Evolutionary conservation across 2,888 invertebrate species (phyloP), one percentile per base, ranked within the genome.

Genomic region (Neoscelio sp.): DNA sequence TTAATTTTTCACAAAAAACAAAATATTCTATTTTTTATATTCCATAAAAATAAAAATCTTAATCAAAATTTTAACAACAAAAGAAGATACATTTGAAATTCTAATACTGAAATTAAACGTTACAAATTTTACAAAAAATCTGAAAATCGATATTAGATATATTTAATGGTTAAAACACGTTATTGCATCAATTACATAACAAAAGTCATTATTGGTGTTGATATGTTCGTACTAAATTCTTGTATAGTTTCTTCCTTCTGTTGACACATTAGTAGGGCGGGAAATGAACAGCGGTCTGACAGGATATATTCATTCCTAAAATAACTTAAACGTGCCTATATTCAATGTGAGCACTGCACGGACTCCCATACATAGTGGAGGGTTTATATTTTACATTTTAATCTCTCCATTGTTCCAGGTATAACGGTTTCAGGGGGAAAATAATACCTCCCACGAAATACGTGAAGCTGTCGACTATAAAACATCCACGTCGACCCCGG

Each of bases 401-500:
- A 89, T 89, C 89, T 89, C 89, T 88, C 89, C 89, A 89, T 89
- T 89, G 89, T 89, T 89, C 88, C 89, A 86, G 86, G 88, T 88
- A 89, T 89, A 89, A 89, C 89, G 89, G 89, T 88, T 89, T 89
- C 88, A 88, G 87, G 88, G 88, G 88, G 85, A 89, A 89, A 89
- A 88, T 88, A 89, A 89, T 89, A 88, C 88, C 89, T 88, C 88
- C 89, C 86, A 85, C 88, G 89, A 89, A 89, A 89, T 89, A 89
- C 87, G 89, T 89, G 88, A 88, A 86, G 86, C 89, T 87, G 87
- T 86, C 87, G 86, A 84, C 88, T 85, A 89, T 89, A 89, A 89
- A 89, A 89, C 88, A 89, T 88, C 85, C 84, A 82, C 85, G 87
- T 85, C 85, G 83, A 84, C 82, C 82, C 83, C 80, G 79, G 71